phyloP scores from a whole-genome alignment of 2,888 invertebrate genomes.

The Orthosia gothica region DNA sequence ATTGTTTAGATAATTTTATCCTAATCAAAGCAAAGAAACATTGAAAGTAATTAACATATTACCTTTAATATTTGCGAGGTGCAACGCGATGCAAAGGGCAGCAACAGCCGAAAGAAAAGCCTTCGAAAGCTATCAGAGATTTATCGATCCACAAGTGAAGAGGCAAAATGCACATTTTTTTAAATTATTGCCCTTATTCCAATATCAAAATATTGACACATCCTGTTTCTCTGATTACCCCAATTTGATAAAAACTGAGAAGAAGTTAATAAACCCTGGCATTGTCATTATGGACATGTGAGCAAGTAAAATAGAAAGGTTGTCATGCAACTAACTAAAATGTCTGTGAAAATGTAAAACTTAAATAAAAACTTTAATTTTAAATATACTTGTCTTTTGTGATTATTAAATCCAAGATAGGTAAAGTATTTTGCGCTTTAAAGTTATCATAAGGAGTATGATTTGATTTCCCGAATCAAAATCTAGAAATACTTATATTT shows the following conservation, averaged over 20 bases:
- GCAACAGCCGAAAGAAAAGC: conserved; percentile 5
- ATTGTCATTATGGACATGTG: conserved; percentile 45
- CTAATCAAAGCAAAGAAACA: neutral
- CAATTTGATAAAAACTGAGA: conserved; percentile 18
- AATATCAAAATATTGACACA: conserved; percentile 7
- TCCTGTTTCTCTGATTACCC: conserved; percentile 15
- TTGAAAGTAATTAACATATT: conserved; percentile 18
- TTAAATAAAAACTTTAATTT: too few relatives aligned
- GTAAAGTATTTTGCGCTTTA: neutral
- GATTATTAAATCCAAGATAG: neutral
- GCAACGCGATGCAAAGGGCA: conserved; percentile 39
- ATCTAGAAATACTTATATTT: neutral
- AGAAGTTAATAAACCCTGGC: neutral
- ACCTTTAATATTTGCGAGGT: conserved; percentile 27
- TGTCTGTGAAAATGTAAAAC: conserved; percentile 18
- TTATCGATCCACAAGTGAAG: conserved; percentile 60
- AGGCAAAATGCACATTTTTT: conserved; percentile 50
- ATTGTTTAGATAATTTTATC: neutral
- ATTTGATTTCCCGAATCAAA: neutral
- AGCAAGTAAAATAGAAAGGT: conserved; percentile 11
- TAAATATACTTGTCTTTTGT: too few relatives aligned
- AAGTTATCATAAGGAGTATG: too few relatives aligned
- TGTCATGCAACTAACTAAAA: conserved; percentile 4
- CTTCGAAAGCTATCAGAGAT: conserved; percentile 29
- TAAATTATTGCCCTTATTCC: conserved; percentile 41